Evolutionary conservation across 2,888 invertebrate species (phyloP).

Genomic region (Drosophila borealis): DNA sequence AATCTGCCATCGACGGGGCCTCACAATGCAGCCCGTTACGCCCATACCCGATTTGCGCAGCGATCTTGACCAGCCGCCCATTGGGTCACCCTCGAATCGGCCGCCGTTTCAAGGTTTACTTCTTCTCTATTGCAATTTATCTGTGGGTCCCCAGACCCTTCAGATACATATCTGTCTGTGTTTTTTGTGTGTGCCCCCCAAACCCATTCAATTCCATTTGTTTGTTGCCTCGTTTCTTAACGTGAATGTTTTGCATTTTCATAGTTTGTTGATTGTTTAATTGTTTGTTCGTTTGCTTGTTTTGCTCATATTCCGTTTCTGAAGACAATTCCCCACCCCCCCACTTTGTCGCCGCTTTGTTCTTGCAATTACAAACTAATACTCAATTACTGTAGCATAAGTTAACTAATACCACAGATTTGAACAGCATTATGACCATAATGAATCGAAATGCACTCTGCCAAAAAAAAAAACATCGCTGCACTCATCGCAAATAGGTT

Average conservation of each 20-base stretch:
- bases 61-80: conserved; percentile 84
- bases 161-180: conserved; percentile 21
- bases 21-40: conserved; percentile 92
- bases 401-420: conserved; percentile 20
- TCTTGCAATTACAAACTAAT: conserved; percentile 40
- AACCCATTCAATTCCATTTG: conserved; percentile 46
- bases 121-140: conserved; percentile 49
- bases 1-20: conserved; percentile 93
- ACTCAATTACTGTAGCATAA: conserved; percentile 20
- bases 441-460: background rate
- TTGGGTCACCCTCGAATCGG: conserved; percentile 83
- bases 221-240: conserved; percentile 43
- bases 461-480: background rate
- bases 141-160: conserved; percentile 29
- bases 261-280: conserved; percentile 58
- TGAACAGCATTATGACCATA: background rate
- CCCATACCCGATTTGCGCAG: conserved; percentile 94
- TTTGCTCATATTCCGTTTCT: conserved; percentile 21
- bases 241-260: conserved; percentile 55
- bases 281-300: conserved; percentile 49
- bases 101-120: conserved; percentile 85
- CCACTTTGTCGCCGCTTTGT: conserved; percentile 27
- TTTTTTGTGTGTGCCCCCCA: conserved; percentile 32
- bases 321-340: conserved; percentile 14
- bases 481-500: background rate